phyloP scores from a whole-genome alignment of 2,888 invertebrate genomes.

The Mactromeris polynyma region DNA sequence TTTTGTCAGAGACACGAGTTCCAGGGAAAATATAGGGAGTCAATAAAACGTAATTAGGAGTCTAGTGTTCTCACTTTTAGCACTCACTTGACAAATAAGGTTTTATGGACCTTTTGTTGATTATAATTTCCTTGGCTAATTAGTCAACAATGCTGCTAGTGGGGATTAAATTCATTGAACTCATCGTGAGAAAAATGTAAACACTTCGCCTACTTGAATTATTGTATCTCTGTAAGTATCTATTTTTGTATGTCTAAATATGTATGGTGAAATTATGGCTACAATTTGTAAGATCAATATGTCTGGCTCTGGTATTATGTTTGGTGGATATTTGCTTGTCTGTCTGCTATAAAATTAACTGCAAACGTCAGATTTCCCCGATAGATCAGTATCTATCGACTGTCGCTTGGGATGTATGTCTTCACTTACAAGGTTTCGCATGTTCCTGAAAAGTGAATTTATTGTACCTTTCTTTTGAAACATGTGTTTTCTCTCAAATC shows the following conservation, averaged over 20 bases:
- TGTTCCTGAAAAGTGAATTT: too few species aligned
- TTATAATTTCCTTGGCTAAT: too few species aligned
- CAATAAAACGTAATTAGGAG: too few species aligned
- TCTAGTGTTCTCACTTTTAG: too few species aligned
- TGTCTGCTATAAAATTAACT: not conserved
- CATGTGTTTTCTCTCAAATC: not conserved
- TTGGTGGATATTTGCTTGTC: not conserved
- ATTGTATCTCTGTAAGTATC: not conserved
- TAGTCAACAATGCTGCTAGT: too few species aligned
- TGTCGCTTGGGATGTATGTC: not conserved
- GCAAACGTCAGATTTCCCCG: not conserved
- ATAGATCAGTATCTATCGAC: not conserved
- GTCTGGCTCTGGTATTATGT: not conserved
- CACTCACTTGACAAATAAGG: too few species aligned
- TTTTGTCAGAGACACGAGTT: too few species aligned
- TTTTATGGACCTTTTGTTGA: too few species aligned
- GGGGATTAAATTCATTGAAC: too few species aligned
- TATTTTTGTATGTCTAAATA: not conserved
- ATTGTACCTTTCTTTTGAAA: not conserved
- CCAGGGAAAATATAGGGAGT: too few species aligned
- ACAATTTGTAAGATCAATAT: constrained; percentile 9
- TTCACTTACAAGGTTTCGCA: too few species aligned
- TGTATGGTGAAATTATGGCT: not conserved
- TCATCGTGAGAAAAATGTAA: too few species aligned
- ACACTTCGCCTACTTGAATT: not conserved